Percentiles rank a stretch among this genome's conserved stretches.
phyloP scores from a whole-genome alignment of 2,797 vertebrate genomes.

The Sebastes elongatus region DNA sequence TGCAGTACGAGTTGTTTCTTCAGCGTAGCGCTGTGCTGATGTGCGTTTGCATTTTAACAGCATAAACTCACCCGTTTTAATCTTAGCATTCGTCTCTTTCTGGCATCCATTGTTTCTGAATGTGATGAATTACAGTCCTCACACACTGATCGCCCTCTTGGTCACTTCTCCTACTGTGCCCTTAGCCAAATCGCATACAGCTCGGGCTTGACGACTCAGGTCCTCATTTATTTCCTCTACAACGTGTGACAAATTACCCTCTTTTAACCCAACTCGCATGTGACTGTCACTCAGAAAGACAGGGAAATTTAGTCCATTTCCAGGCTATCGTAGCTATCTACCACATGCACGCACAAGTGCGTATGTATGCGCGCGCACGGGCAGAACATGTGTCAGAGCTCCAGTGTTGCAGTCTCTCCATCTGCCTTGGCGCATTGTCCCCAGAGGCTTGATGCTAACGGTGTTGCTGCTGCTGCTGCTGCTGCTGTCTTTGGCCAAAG shows the following conservation, averaged over 20 bases:
- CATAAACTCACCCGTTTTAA: constrained; percentile 38
- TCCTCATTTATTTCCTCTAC: background rate
- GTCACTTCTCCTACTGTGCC: background rate
- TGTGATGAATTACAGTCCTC: background rate
- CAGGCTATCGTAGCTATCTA: background rate
- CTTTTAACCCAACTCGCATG: background rate
- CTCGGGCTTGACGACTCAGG: background rate
- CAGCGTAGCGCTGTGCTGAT: background rate
- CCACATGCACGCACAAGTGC: background rate
- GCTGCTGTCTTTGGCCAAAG: background rate
- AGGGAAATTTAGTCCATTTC: background rate
- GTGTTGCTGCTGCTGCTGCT: constrained; percentile 6
- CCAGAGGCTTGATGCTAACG: constrained; percentile 41
- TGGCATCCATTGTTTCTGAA: constrained; percentile 4
- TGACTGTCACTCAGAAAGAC: background rate
- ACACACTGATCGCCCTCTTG: background rate
- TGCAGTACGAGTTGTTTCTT: background rate
- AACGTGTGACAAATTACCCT: background rate
- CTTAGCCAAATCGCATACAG: background rate
- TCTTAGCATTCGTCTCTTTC: background rate
- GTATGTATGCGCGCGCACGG: background rate
- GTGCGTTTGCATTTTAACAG: background rate
- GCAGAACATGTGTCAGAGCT: constrained; percentile 27
- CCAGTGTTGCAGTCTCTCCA: constrained; percentile 42
- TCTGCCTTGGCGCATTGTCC: constrained; percentile 58